Evolutionary conservation across 2,797 vertebrate species (phyloP).

Genomic region (Emys orbicularis): DNA sequence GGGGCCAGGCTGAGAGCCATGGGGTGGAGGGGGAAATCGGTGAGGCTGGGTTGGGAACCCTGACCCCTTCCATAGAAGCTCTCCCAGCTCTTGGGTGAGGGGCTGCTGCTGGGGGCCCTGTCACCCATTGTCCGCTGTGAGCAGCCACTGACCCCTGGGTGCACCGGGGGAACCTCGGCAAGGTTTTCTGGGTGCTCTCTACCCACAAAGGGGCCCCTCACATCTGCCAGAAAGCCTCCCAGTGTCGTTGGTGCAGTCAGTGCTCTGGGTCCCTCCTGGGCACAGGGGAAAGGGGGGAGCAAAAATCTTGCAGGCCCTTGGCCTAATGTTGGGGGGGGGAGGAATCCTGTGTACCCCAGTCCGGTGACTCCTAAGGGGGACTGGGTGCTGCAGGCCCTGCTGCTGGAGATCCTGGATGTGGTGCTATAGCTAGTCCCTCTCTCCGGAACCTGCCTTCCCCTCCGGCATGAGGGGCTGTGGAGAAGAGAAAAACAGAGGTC

Average conservation of each 20-base stretch:
- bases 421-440: background rate
- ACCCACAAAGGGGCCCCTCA: background rate
- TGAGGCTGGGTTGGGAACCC: background rate
- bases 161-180: background rate
- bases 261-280: background rate
- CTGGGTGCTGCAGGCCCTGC: background rate
- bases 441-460: background rate
- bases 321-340: background rate
- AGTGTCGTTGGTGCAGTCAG: no score
- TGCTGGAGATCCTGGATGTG: background rate
- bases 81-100: background rate
- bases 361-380: background rate
- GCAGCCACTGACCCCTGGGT: background rate
- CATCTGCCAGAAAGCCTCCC: background rate
- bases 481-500: background rate
- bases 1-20: background rate
- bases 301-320: background rate
- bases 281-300: no score
- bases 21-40: background rate
- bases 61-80: background rate
- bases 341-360: background rate
- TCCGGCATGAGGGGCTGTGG: background rate
- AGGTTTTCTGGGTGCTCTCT: background rate
- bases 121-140: background rate
- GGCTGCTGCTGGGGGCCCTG: no score